Conservation (phyloP, 2,888 invertebrate species). For the Lucinisca nassula region DNA sequence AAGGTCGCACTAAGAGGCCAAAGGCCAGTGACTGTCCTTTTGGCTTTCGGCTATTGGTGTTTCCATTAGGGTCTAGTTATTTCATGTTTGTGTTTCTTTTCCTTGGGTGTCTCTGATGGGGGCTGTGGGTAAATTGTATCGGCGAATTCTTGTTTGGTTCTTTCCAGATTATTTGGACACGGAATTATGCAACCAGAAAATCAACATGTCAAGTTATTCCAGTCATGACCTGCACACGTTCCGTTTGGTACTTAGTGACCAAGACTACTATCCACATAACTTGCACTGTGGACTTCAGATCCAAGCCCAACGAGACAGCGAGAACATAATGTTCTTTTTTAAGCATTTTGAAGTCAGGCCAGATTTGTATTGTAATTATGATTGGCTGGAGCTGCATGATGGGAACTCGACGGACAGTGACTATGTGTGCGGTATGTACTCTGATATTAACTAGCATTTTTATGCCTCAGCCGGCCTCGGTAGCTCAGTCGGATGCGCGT, state of each 20-base stretch:
- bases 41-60: too few relatives aligned
- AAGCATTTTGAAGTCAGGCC: neutral
- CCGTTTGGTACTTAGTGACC: neutral
- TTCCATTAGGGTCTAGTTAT: too few relatives aligned
- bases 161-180: neutral
- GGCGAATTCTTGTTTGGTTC: too few relatives aligned
- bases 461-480: too few relatives aligned
- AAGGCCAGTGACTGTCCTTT: too few relatives aligned
- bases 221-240: neutral
- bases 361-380: neutral
- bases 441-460: too few relatives aligned
- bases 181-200: neutral
- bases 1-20: too few relatives aligned
- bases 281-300: neutral
- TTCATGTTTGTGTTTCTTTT: too few relatives aligned
- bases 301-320: neutral
- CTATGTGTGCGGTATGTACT: conserved; percentile 3
- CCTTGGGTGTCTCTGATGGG: too few relatives aligned
- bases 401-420: neutral
- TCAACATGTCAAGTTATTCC: neutral
- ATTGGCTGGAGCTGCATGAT: neutral
- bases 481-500: too few relatives aligned
- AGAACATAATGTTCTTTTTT: neutral
- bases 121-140: too few relatives aligned
- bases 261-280: conserved; percentile 2